Percentiles rank a stretch among this genome's conserved stretches.
phyloP scores from a whole-genome alignment of 2,113 vertebrate genomes.

The Ibidorhyncha struthersii region DNA sequence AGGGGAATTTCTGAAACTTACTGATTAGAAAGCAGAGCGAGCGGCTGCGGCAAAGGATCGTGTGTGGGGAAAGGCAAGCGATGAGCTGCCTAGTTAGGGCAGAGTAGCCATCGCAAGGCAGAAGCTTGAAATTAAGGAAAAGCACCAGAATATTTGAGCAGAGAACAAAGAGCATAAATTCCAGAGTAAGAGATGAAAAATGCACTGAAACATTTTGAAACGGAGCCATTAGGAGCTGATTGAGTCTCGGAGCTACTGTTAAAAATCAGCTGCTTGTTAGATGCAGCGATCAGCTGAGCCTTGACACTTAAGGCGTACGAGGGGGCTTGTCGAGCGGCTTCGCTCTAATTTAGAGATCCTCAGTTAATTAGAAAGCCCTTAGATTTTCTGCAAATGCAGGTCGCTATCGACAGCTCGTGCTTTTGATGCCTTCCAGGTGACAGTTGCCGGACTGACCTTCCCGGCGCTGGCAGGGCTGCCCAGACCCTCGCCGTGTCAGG shows the following conservation, averaged over 20 bases:
- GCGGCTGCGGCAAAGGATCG: background rate
- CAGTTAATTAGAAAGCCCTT: constrained; percentile 83
- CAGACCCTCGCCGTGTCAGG: constrained; percentile 56
- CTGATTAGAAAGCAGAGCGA: constrained; percentile 25
- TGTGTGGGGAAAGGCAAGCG: background rate
- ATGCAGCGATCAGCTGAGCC: constrained; percentile 76
- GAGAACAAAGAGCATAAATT: constrained; percentile 70
- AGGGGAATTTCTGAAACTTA: constrained; percentile 4
- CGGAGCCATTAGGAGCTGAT: constrained; percentile 71
- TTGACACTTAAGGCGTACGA: constrained; percentile 72
- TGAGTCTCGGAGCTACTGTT: constrained; percentile 70
- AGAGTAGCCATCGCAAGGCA: constrained; percentile 36
- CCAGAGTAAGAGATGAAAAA: constrained; percentile 61
- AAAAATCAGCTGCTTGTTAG: constrained; percentile 78
- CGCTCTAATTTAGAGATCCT: constrained; percentile 79
- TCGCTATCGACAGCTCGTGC: constrained; percentile 75
- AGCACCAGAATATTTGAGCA: constrained; percentile 62
- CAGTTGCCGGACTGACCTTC: constrained; percentile 72
- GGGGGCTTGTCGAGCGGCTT: constrained; percentile 69
- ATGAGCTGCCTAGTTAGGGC: constrained; percentile 25
- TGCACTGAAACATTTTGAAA: constrained; percentile 56
- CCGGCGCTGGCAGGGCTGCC: constrained; percentile 62
- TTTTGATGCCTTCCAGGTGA: constrained; percentile 75
- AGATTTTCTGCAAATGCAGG: constrained; percentile 76
- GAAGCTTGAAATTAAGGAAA: constrained; percentile 64